Percentiles rank a stretch among this genome's conserved stretches.
phyloP scores from a whole-genome alignment of 2,113 vertebrate species.

The Xenopus tropicalis region DNA sequence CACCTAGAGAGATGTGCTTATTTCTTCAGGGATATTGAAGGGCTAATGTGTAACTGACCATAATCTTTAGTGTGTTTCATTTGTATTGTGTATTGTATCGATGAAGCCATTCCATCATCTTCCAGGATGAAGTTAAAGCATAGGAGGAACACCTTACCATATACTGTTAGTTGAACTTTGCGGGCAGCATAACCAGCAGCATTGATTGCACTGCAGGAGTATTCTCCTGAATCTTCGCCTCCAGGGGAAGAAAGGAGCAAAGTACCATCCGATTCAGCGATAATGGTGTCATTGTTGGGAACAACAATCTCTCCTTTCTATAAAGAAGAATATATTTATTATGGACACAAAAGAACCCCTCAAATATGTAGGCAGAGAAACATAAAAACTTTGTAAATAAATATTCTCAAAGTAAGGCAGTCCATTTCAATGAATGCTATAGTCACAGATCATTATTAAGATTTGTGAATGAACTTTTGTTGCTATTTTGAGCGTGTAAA shows the following conservation, averaged over 20 bases:
- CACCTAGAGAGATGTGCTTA: too few relatives aligned
- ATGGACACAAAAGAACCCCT: not conserved
- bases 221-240: slow-evolving; percentile 83
- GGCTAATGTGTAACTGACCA: too few relatives aligned
- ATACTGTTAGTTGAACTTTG: slow-evolving; percentile 93
- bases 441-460: too few relatives aligned
- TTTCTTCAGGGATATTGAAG: too few relatives aligned
- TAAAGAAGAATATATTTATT: slow-evolving; percentile 26
- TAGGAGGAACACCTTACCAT: slow-evolving; percentile 66
- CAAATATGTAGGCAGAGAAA: slow-evolving; percentile 9
- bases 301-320: slow-evolving; percentile 80
- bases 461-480: too few relatives aligned
- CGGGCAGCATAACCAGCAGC: slow-evolving; percentile 81
- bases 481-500: too few relatives aligned
- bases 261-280: slow-evolving; percentile 75
- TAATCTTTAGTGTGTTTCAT: too few relatives aligned
- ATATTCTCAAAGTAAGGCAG: too few relatives aligned
- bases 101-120: too few relatives aligned
- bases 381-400: not conserved
- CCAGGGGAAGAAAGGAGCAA: slow-evolving; percentile 77
- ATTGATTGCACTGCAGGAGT: slow-evolving; percentile 87
- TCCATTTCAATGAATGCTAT: too few relatives aligned
- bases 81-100: too few relatives aligned
- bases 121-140: too few relatives aligned
- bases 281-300: slow-evolving; percentile 66